Percentiles rank a stretch among this genome's conserved stretches.
Evolutionary conservation across 2,797 vertebrate genomes (phyloP).

Genomic region (Sebastes matsubarae): DNA sequence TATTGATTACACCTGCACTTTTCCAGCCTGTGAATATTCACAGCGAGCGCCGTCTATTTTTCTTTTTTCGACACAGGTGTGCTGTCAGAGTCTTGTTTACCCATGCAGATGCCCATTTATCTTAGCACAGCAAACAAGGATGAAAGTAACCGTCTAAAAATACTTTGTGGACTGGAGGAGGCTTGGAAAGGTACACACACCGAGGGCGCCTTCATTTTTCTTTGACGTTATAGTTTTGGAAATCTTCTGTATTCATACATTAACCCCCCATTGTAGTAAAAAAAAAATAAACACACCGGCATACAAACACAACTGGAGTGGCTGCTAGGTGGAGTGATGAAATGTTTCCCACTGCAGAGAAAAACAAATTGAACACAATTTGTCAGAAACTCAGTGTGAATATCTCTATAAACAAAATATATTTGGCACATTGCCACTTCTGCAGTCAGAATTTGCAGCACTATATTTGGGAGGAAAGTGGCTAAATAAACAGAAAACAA

Average conservation of each 20-base stretch:
- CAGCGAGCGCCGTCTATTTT: not conserved
- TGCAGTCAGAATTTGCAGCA: not conserved
- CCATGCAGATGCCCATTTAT: not conserved
- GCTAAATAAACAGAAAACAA: not conserved
- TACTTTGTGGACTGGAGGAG: not conserved
- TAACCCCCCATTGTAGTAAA: not conserved
- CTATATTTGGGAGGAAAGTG: not conserved
- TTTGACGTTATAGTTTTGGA: not conserved
- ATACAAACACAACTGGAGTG: not conserved
- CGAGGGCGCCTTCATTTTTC: not conserved
- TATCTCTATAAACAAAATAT: not conserved
- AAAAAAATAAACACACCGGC: not conserved
- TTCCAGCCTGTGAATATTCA: not conserved
- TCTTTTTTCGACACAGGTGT: not conserved
- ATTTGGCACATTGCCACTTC: not conserved
- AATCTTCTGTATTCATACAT: not conserved
- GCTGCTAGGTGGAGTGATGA: not conserved
- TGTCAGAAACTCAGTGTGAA: not conserved
- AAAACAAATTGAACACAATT: not conserved
- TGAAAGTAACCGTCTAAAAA: not conserved
- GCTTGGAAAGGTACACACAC: not conserved
- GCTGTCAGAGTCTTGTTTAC: not conserved
- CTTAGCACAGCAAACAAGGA: not conserved
- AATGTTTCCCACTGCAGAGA: not conserved
- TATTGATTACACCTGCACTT: not conserved